These are phyloP conservation scores for Rhizomys pruinosus DNA, from an alignment of 2,113 vertebrate genomes.

Conservation along the genomic window DNA sequence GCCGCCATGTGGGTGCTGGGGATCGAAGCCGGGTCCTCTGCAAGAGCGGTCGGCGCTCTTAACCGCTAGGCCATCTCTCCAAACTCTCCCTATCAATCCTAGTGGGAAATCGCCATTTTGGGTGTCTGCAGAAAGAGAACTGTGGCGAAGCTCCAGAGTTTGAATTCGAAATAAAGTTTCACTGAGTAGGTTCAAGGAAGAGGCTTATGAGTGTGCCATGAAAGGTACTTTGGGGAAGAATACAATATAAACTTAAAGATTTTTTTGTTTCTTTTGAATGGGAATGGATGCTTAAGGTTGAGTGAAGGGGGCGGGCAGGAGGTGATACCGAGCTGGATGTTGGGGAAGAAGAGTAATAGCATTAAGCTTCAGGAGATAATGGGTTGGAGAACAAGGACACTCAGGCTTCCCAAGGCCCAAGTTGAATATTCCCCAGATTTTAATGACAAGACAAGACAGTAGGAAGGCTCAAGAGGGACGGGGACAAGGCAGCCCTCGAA, in stretches of 20 bases:
- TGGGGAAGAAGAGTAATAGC: not conserved
- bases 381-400: not conserved
- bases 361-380: not conserved
- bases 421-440: not conserved
- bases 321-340: too few relatives aligned
- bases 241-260: not conserved
- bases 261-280: not conserved
- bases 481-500: not conserved
- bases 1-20: too few relatives aligned
- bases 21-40: too few relatives aligned
- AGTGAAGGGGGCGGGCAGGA: not conserved
- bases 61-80: too few relatives aligned
- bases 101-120: not conserved
- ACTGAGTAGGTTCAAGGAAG: not conserved
- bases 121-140: not conserved
- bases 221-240: not conserved
- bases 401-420: not conserved
- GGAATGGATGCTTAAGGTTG: not conserved
- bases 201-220: not conserved
- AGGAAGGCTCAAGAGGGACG: not conserved
- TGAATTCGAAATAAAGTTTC: constrained; percentile 23
- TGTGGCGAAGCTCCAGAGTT: not conserved
- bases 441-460: not conserved
- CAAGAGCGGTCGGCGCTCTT: too few relatives aligned
- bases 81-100: not conserved